Base-by-base conservation (phyloP, 2,888 invertebrate species). In the Parnassius glacialis region DNA sequence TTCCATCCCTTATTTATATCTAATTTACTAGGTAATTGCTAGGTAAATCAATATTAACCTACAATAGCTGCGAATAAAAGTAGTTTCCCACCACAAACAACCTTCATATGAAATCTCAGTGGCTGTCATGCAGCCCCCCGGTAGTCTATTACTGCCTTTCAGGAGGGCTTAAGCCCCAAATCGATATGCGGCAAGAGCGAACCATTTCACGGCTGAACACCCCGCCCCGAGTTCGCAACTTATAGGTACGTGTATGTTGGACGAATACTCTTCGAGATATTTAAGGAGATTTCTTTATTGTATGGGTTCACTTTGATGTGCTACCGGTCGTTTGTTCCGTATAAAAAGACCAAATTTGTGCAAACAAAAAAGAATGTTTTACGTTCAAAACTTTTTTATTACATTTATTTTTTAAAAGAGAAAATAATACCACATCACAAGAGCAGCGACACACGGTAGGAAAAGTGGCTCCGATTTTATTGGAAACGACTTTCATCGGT, bases 191-290 rank as follows among this genome's bases (percentile, higher is more conserved):
- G 65, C 67, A 72, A 70, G 73, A 60, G 64, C 50, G 70, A 66
- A 62, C 72, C 70, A 76, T 75, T 76, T 76, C 73, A 71, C 70
- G 71, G 70, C 53, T 65, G 74, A 74, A 74, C 75, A 66, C 74
- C 64, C 70, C 45, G 44, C 54, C 34, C 50, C 48, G 34, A 42
- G 50, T n/a, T 51, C 59, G 47, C 52, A 41, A 55, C 45, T 13
- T 48, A 41, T 61, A n/a, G n/a, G n/a, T n/a, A 56, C 45, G 20
- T 52, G 50, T 34, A 10, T n/a, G 16, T 51, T 25, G 51, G n/a
- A 42, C 52, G 25, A n/a, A 57, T 52, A 53, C 43, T 57, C 57
- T 62, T 62, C 48, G 53, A 52, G 25, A 58, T 59, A 50, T 59
- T 58, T 62, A 62, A 53, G 48, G 43, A 9, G 53, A 45, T 20